Base-by-base conservation (phyloP, 2,888 invertebrate genomes). In the Mayetiola destructor region DNA sequence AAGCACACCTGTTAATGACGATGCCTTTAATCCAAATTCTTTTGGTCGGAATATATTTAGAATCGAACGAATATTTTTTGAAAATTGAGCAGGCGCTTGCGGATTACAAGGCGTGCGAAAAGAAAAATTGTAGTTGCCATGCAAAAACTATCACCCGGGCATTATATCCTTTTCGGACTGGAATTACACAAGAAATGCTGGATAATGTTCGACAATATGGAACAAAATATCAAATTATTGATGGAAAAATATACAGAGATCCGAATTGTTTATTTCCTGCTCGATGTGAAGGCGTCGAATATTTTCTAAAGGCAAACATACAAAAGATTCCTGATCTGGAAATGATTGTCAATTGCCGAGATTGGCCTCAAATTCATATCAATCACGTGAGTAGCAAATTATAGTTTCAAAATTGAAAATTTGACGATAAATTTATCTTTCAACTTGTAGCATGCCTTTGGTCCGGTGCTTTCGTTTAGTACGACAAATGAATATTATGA, bases 391-490 rank as follows among this genome's bases (percentile, higher is more conserved):
- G n/a, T n/a, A n/a, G n/a, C n/a, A n/a, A n/a, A n/a, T n/a, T n/a
- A n/a, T n/a, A n/a, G n/a, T n/a, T n/a, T n/a, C n/a, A n/a, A n/a
- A n/a, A n/a, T n/a, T n/a, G n/a, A n/a, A n/a, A n/a, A n/a, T n/a
- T n/a, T n/a, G n/a, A n/a, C 68, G 73, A 8, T 36, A 16, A 36
- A 23, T 42, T n/a, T 23, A 9, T 20, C 6, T 18, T 23, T 9
- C 21, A 21, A 23, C 27, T 48, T n/a, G n/a, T 20, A 48, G 48
- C n/a, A 14, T 27, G 16, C 5, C 3, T 27, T 77, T 63, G 79
- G 81, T 30, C 95, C 96, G 14, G 81, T 96, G n/a, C 86, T 96
- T 68, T 96, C 95, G 2, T 97, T 97, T 69, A 95, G 95, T 69
- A 96, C 95, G 62, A 77, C 87, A 0, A 66, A 69, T 40, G 83